phyloP scores from a whole-genome alignment of 1,140 invertebrate species.

The Branchinecta lindahli region DNA sequence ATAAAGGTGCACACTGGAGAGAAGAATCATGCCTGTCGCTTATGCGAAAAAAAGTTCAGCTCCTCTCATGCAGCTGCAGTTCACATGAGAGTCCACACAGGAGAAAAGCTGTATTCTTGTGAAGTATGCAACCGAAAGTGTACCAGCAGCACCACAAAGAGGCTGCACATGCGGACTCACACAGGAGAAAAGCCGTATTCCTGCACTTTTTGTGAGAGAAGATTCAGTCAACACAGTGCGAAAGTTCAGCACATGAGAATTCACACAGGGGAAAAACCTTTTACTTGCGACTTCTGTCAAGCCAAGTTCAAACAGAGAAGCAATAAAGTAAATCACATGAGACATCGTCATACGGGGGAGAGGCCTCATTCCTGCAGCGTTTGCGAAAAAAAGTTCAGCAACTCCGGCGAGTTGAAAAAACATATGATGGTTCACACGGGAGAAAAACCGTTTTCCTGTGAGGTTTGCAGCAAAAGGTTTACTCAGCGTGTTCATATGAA shows the following conservation, averaged over 20 bases:
- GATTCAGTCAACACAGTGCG: slow-evolving; percentile 52
- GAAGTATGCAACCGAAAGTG: slow-evolving; percentile 43
- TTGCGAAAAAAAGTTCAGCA: background rate
- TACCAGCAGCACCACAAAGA: slow-evolving; percentile 46
- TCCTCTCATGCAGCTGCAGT: too few relatives aligned
- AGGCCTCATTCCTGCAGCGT: background rate
- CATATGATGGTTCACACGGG: background rate
- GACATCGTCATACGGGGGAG: too few relatives aligned
- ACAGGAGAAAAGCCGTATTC: slow-evolving; percentile 50
- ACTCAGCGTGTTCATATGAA: background rate
- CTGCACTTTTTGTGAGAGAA: slow-evolving; percentile 54
- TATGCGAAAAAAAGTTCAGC: too few relatives aligned
- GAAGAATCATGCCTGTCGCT: too few relatives aligned
- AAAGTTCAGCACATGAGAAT: slow-evolving; percentile 61
- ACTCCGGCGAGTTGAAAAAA: background rate
- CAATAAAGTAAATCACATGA: too few relatives aligned
- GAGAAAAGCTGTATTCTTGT: slow-evolving; percentile 66
- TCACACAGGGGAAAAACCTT: slow-evolving; percentile 97
- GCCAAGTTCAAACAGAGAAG: slow-evolving; percentile 98
- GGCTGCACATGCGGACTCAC: slow-evolving; percentile 54
- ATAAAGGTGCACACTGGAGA: too few relatives aligned
- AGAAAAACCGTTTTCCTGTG: background rate
- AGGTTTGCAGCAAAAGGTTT: background rate
- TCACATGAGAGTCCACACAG: too few relatives aligned
- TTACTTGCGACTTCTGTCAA: slow-evolving; percentile 93